Base-by-base conservation (phyloP, 2,888 invertebrate species). In the Drosophila anomalata region DNA sequence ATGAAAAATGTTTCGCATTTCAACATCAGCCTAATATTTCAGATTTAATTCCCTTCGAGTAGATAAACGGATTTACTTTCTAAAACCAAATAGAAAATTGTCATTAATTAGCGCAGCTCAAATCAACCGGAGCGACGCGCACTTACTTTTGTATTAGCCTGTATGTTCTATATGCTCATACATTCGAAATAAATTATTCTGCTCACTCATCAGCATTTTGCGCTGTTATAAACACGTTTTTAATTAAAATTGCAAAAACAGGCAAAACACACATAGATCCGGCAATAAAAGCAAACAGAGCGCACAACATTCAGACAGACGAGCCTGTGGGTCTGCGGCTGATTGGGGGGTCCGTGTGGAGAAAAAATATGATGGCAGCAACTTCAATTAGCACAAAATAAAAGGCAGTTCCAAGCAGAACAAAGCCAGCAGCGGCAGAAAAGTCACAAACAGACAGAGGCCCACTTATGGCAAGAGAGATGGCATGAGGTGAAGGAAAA, bases 211-310 rank as follows among this genome's bases (percentile, higher is more conserved):
- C 77, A 88, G 71, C 77, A 76, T 77, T 84, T 84, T 79, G 81
- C 78, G 81, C 78, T 87, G 88, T 80, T 86, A 87, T 87, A 88
- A 87, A 87, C 86, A 87, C 82, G 79, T 82, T 88, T 87, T 87
- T 86, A 88, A 86, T 86, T 86, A 88, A 88, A 86, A 88, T 86
- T 79, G 85, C 86, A 83, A 81, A 86, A 81, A 78, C 78, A 76
- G 78, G 77, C 73, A 73, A 75, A 78, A 20, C 41, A 42, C n/a
- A 71, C 73, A 72, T 81, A 81, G 73, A 77, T 47, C 63, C 60
- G 65, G 72, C 73, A 68, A 78, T 82, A 82, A 79, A 78, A 79
- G 46, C 68, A 72, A 78, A 61, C 65, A 57, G 48, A 50, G 50
- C 59, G 44, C 24, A 22, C 51, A 31, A 6, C 36, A 36, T 26